Evolutionary conservation across 2,113 vertebrate species (phyloP).

Genomic region (Amazona guildingii): DNA sequence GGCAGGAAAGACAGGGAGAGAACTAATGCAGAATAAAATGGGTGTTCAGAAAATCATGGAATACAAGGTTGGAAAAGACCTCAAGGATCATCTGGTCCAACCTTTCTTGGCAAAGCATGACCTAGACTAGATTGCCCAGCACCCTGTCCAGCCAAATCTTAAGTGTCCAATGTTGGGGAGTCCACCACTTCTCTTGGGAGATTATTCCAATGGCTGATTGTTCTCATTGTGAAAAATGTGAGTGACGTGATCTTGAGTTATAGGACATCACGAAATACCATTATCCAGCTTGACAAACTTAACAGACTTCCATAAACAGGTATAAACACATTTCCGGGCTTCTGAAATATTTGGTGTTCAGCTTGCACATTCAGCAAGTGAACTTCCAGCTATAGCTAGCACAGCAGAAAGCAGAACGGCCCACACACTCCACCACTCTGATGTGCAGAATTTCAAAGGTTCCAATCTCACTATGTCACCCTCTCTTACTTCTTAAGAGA

Average conservation of each 20-base stretch:
- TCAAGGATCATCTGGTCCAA: neutral
- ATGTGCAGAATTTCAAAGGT: neutral
- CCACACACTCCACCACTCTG: neutral
- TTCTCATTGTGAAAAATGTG: neutral
- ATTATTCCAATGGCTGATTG: neutral
- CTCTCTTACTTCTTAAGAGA: neutral
- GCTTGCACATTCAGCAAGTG: neutral
- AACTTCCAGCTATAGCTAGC: neutral
- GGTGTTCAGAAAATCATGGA: neutral
- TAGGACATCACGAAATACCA: neutral
- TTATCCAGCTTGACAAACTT: neutral
- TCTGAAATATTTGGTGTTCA: neutral
- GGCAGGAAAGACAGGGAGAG: neutral
- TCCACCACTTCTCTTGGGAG: neutral
- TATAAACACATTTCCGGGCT: neutral
- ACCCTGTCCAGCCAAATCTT: neutral
- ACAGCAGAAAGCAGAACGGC: neutral
- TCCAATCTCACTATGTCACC: neutral
- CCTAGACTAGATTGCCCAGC: neutral
- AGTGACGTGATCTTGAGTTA: neutral
- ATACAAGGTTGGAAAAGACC: neutral
- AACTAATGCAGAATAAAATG: neutral
- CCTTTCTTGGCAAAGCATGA: neutral
- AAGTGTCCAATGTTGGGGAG: neutral
- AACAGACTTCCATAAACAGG: neutral